Evolutionary conservation across 92 coral and sea anemone genomes (phyloP).

Genomic region (Desmophyllum pertusum): DNA sequence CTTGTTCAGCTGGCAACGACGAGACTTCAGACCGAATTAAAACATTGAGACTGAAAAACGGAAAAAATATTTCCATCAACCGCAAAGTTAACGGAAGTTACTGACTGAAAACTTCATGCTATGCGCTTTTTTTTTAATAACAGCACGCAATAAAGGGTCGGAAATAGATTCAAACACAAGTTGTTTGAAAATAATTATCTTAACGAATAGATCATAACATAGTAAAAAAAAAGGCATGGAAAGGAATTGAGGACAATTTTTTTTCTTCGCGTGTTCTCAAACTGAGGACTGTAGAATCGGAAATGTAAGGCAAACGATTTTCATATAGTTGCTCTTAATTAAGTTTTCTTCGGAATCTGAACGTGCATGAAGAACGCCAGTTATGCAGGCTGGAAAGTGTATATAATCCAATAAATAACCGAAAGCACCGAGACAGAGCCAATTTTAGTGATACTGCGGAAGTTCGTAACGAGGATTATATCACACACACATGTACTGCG

Average conservation of each 20-base stretch:
- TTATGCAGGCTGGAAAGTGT: background rate
- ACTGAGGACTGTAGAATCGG: background rate
- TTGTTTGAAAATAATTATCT: background rate
- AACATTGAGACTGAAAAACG: no score
- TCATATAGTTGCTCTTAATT: background rate
- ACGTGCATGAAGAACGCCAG: conserved; percentile 5
- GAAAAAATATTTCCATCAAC: conserved; percentile 15
- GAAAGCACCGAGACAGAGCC: conserved; percentile 16
- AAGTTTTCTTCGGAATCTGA: background rate
- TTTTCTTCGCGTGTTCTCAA: background rate
- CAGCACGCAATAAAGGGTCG: conserved; percentile 26
- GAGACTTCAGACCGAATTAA: background rate
- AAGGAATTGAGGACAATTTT: background rate
- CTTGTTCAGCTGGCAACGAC: background rate
- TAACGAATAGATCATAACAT: background rate
- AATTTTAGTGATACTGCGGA: conserved; percentile 30
- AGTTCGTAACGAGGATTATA: conserved; percentile 24
- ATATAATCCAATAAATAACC: conserved; percentile 35
- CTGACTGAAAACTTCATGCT: conserved; percentile 25
- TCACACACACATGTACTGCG: conserved; percentile 12
- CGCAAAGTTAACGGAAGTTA: conserved; percentile 15
- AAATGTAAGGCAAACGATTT: background rate
- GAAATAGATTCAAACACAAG: background rate
- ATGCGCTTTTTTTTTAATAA: conserved; percentile 19
- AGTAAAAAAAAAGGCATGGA: background rate